Evolutionary conservation across 2,113 vertebrate species (phyloP).

Genomic region (Oreochromis tanganicae): DNA sequence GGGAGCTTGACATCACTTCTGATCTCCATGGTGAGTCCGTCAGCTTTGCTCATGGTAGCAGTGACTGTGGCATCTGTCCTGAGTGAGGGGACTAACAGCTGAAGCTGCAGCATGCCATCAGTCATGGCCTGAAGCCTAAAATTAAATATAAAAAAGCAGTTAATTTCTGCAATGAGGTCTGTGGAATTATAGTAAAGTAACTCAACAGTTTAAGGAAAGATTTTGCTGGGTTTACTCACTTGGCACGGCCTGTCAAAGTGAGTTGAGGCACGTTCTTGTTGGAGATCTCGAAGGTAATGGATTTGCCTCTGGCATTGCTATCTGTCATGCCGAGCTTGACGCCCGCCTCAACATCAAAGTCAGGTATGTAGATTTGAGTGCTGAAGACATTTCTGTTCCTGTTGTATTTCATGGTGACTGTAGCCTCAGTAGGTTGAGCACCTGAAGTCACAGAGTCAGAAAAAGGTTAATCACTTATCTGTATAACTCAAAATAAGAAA

Average conservation of each 20-base stretch:
- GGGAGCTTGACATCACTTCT: conserved; percentile 74
- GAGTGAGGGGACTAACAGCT: conserved; percentile 76
- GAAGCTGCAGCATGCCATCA: conserved; percentile 71
- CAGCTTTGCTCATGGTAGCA: conserved; percentile 57
- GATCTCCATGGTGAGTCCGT: conserved; percentile 71
- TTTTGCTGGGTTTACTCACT: conserved; percentile 66
- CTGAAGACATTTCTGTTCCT: conserved; percentile 74
- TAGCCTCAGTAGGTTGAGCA: conserved; percentile 68
- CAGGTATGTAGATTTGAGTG: conserved; percentile 77
- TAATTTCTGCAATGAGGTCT: not conserved
- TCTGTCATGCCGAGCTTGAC: conserved; percentile 76
- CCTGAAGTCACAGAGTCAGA: conserved; percentile 55
- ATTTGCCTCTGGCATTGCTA: conserved; percentile 60
- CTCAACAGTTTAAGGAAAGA: not conserved
- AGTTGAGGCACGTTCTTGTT: conserved; percentile 82
- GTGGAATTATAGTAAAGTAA: not conserved
- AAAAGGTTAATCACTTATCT: not conserved
- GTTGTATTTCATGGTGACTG: conserved; percentile 78
- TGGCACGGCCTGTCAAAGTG: conserved; percentile 75
- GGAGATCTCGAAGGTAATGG: conserved; percentile 74
- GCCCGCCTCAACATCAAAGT: conserved; percentile 75
- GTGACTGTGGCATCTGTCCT: conserved; percentile 74
- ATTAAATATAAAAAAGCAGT: not conserved
- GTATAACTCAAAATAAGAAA: not conserved
- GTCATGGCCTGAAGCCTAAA: conserved; percentile 68